Base-by-base conservation (phyloP, 2,113 vertebrate genomes). In the Steatornis caripensis region DNA sequence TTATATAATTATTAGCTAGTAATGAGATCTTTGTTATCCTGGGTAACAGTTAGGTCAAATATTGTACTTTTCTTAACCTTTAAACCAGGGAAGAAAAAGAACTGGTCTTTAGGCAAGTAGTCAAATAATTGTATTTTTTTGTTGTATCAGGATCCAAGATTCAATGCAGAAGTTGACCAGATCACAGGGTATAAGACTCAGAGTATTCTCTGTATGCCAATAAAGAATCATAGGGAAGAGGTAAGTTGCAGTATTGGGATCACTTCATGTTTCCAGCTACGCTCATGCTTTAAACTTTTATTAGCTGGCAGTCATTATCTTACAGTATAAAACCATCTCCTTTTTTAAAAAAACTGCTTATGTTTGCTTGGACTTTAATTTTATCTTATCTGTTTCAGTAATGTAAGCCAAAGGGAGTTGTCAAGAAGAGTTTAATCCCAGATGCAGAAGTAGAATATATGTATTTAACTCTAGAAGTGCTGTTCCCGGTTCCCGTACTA, bases 161-260 rank as follows among this genome's bases (percentile, higher is more conserved):
- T 99, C 97, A 99, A 99, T 78, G 99, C 99, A 41, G 99, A 99
- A 97, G 99, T 99, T 16, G 99, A 99, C 98, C 98, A 99, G 97
- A 99, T 99, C 97, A 99, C 99, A 48, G 99, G 99, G 8, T 99
- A 99, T 97, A 99, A 98, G 98, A 99, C 99, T 39, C 99, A 99
- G 84, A 99, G 99, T 83, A 99, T 99, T 94, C 99, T 99, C 66
- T 99, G 99, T 95, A 99, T 99, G 98, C 99, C 99, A 49, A 99
- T 99, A 97, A 99, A 99, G 98, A 99, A 99, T 96, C 99, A 99
- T 57, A 98, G 98, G 95, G 98, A 99, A 34, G 99, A 99, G 99
- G 99, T 99, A 97, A 98, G 97, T 89, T 90, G 36, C 48, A 34
- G 23, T 84, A 79, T 22, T 82, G 48, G 48, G 21, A 80, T 93